phyloP scores from a whole-genome alignment of 92 coral and sea anemone species.

The Heliopora coerulea region DNA sequence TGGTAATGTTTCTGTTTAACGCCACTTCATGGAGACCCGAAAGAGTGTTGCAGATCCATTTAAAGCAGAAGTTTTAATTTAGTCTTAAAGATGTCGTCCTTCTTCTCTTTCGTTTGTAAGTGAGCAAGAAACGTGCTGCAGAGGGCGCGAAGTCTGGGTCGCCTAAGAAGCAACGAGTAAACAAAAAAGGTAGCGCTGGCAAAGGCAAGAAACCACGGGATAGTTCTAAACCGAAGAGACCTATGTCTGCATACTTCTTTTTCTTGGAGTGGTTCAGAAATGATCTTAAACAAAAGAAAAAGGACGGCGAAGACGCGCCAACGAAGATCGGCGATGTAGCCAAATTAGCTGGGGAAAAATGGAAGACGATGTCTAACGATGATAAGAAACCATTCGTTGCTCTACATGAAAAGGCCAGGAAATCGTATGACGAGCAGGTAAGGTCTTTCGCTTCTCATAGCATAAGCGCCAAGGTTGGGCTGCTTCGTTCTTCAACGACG shows the following conservation, averaged over 20 bases:
- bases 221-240: slow-evolving; percentile 54
- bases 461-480: not conserved
- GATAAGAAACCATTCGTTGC: slow-evolving; percentile 53
- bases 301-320: slow-evolving; percentile 65
- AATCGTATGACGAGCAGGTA: slow-evolving; percentile 62
- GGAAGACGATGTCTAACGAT: slow-evolving; percentile 66
- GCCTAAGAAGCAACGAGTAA: slow-evolving; percentile 59
- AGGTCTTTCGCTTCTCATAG: slow-evolving; percentile 4
- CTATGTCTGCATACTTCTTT: slow-evolving; percentile 87
- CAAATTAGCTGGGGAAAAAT: slow-evolving; percentile 81
- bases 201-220: slow-evolving; percentile 24
- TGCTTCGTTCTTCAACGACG: not conserved
- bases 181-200: slow-evolving; percentile 39
- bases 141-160: slow-evolving; percentile 62
- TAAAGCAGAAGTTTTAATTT: not conserved
- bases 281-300: slow-evolving; percentile 64
- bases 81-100: slow-evolving; percentile 59
- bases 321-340: slow-evolving; percentile 95
- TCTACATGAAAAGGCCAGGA: slow-evolving; percentile 4
- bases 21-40: not conserved
- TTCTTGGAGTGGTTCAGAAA: slow-evolving; percentile 77
- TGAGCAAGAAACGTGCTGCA: slow-evolving; percentile 75
- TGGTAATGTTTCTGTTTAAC: not conserved
- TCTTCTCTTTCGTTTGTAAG: slow-evolving; percentile 29
- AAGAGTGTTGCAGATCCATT: not conserved